These are phyloP conservation scores for Euura saliciscinereae DNA, from an alignment of 1,140 invertebrate species.

Conservation along the genomic window DNA sequence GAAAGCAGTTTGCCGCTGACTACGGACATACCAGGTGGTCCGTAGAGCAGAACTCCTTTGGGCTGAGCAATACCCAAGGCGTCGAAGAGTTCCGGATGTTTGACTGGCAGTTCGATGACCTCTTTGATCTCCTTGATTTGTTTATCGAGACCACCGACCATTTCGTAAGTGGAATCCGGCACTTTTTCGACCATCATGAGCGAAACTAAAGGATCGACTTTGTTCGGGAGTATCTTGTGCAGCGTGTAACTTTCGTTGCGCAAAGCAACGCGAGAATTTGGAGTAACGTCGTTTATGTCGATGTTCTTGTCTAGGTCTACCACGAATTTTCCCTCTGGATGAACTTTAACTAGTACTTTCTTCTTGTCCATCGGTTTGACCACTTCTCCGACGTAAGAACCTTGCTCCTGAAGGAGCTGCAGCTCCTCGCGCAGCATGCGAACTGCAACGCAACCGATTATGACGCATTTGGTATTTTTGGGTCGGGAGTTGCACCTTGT, in stretches of 20 bases:
- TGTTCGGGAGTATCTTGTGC: conserved; percentile 99
- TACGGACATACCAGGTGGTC: conserved; percentile 86
- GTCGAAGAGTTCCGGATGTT: conserved; percentile 99
- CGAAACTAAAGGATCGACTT: conserved; percentile 99
- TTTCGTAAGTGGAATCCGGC: conserved; percentile 99
- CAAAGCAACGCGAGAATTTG: conserved; percentile 96
- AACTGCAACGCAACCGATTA: conserved; percentile 71
- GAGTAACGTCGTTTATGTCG: conserved; percentile 97
- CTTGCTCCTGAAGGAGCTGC: conserved; percentile 98
- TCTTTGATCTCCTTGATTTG: conserved; percentile 99
- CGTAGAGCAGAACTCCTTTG: conserved; percentile 97
- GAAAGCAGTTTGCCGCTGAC: background rate
- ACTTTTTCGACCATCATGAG: conserved; percentile 99
- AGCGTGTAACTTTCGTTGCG: conserved; percentile 98
- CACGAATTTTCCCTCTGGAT: conserved; percentile 99
- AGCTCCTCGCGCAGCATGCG: conserved; percentile 97
- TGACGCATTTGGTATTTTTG: conserved; percentile 25
- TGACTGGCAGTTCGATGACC: conserved; percentile 99
- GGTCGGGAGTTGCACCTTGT: too few species aligned
- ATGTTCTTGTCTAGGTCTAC: conserved; percentile 99
- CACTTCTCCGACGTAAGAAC: conserved; percentile 99
- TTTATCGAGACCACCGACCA: conserved; percentile 99
- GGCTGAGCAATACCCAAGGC: conserved; percentile 99
- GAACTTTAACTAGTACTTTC: conserved; percentile 99
- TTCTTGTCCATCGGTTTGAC: conserved; percentile 99